Base-by-base conservation (phyloP, 2,797 vertebrate species). In the Pempheris klunzingeri region DNA sequence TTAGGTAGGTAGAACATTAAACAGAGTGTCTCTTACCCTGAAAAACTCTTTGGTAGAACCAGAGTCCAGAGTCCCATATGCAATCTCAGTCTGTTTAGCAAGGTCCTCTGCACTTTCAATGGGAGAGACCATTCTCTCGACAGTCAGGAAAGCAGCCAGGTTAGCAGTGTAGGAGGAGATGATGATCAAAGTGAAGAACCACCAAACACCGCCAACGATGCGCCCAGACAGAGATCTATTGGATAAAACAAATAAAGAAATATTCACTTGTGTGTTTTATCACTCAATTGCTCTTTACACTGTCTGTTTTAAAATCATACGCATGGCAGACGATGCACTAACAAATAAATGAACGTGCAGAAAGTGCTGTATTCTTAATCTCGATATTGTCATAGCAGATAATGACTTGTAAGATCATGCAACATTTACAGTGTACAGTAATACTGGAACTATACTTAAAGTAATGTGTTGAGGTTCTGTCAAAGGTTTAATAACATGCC, bases 81-180 rank as follows among this genome's bases (percentile, higher is more conserved):
- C 97, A 87, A 99, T 99, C 93, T 99, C 98, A 18, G 96, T 96
- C 94, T 99, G 98, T 92, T 99, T 99, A 81, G 98, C 98, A 89
- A 99, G 94, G 83, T 99, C 98, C 85, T 99, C 98, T 15, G 98
- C 98, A 88, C 98, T 99, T 92, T 99, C 98, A 84, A 99, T 99
- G 66, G 98, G 98, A 74, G 98, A 99, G 78, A 99, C 98, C 98
- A 99, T 99, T 92, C 98, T 96, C 94, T 99, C 98, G 52, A 99
- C 98, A 10, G 98, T 99, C 90, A 99, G 96, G 95, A 99, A 99
- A 88, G 98, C 98, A 95, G 98, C 98, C 96, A 99, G 95, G 94
- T 99, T 99, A 91, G 98, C 98, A 92, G 98, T 99, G 96, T 99
- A 99, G 91, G 98, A 99, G 87, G 98, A 99, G 95, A 99, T 99